Percentiles rank a stretch among this genome's conserved stretches.
Conservation (phyloP, 2,888 invertebrate genomes). For the Amphimallon solstitiale region DNA sequence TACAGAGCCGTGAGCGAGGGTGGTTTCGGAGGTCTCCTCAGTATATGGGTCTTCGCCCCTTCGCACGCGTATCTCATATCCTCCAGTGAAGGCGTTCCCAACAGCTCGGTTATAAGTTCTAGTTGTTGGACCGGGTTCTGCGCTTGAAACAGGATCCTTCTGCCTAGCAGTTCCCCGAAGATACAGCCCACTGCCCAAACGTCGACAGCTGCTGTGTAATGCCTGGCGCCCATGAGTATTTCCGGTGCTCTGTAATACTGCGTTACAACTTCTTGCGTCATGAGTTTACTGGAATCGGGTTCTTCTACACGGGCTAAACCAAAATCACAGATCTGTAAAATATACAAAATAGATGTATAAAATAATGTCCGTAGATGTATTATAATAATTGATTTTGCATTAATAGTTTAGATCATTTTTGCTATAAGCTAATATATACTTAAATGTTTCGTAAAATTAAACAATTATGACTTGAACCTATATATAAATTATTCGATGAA, state of each 20-base stretch:
- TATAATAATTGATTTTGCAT: too few species aligned
- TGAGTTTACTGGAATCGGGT: conserved; percentile 89
- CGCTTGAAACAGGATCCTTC: conserved; percentile 97
- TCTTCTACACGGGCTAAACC: conserved; percentile 98
- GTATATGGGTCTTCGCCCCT: conserved; percentile 92
- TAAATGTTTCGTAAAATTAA: too few species aligned
- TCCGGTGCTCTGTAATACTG: conserved; percentile 99
- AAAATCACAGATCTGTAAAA: conserved; percentile 94
- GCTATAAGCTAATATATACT: too few species aligned
- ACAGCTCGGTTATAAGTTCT: conserved; percentile 95
- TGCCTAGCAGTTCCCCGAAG: conserved; percentile 95
- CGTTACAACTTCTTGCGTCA: conserved; percentile 99
- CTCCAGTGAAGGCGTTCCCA: conserved; percentile 94
- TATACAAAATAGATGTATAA: neutral
- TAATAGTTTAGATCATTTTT: too few species aligned
- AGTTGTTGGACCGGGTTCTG: conserved; percentile 97
- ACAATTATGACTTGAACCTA: too few species aligned
- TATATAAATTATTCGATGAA: too few species aligned
- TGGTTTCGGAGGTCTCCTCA: conserved; percentile 86
- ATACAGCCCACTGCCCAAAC: conserved; percentile 99
- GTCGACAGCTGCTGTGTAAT: conserved; percentile 96
- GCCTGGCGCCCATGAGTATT: conserved; percentile 97
- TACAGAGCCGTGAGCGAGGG: conserved; percentile 90
- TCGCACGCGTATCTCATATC: conserved; percentile 99
- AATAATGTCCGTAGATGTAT: too few species aligned